These are phyloP conservation scores for Athetis lepigone DNA, from an alignment of 2,888 invertebrate species.

Conservation along the genomic window DNA sequence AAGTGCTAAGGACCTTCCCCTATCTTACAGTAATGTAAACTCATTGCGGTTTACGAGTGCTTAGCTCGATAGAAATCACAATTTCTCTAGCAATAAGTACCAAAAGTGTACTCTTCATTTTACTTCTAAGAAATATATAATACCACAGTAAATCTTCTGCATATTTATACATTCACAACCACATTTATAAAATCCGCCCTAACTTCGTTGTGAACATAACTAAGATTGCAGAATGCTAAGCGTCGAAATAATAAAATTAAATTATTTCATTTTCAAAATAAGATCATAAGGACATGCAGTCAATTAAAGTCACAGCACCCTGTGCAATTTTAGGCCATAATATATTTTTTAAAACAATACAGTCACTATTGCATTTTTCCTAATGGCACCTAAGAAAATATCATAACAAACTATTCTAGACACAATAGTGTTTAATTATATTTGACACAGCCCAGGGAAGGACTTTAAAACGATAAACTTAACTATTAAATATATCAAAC, in stretches of 20 bases:
- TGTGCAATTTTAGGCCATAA: conserved; percentile 72
- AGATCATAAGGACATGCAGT: conserved; percentile 37
- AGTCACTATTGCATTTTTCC: conserved; percentile 54
- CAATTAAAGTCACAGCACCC: conserved; percentile 68
- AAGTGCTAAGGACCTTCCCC: conserved; percentile 61
- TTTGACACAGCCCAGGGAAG: conserved; percentile 75
- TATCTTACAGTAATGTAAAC: conserved; percentile 68
- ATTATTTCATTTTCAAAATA: conserved; percentile 40
- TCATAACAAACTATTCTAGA: conserved; percentile 67
- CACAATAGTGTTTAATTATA: conserved; percentile 71
- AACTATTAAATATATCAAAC: conserved; percentile 57
- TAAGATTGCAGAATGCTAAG: conserved; percentile 58
- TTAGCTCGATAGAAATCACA: conserved; percentile 74
- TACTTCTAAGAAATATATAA: conserved; percentile 72
- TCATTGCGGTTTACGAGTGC: conserved; percentile 66
- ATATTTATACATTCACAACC: conserved; percentile 80
- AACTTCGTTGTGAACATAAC: conserved; percentile 74
- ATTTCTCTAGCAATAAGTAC: conserved; percentile 76
- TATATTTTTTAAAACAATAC: conserved; percentile 52
- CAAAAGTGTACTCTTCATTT: conserved; percentile 73
- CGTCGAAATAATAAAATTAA: conserved; percentile 38
- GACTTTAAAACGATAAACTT: conserved; percentile 67
- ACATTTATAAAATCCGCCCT: conserved; percentile 68
- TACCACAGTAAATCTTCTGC: conserved; percentile 66
- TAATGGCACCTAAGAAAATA: conserved; percentile 68